Base-by-base conservation (phyloP, 1,140 invertebrate species). In the Scylla paramamosain region DNA sequence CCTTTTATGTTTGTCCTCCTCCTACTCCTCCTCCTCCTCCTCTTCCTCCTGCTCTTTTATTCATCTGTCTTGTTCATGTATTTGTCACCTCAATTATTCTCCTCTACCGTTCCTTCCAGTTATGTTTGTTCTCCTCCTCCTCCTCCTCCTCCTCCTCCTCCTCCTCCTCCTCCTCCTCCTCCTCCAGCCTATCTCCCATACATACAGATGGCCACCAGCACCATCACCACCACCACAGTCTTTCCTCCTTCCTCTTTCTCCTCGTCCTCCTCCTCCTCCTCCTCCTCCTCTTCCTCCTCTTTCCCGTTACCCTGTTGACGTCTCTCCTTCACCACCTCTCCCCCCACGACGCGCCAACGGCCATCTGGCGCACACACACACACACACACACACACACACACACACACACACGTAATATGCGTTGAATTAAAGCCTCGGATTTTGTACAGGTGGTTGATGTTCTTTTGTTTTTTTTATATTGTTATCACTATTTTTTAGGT, bases 311-410 rank as follows among this genome's bases (percentile, higher is more conserved):
- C 12, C 52, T 59, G 12, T 59, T 59, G 12, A 59, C 87, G 10
- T n/a, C 20, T 89, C n/a, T 46, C 39, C 25, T 12, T 84, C 83
- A n/a, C 31, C 31, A 10, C 25, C 89, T 28, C 48, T 91, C 16
- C n/a, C 48, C 20, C 0, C 89, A 4, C 45, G 39, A 48, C 59
- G 4, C 29, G 28, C 48, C 31, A 29, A 12, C 52, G 0, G 10
- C 31, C 28, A 32, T 32, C n/a, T 10, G 20, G 20, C 48, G 59
- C 89, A 91, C 89, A 91, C 89, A 91, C 89, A 91, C 89, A 91
- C 31, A 91, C 90, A 91, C 48, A 91, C 90, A 91, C 90, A 91
- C 90, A 91, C 90, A 91, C 90, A 91, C 90, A 91, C 90, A 91
- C 52, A 91, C 89, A 91, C 89, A 59, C 45, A 48, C 88, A 20